Base-by-base conservation (phyloP, 2,888 invertebrate genomes). In the Agonopterix subpropinquella region DNA sequence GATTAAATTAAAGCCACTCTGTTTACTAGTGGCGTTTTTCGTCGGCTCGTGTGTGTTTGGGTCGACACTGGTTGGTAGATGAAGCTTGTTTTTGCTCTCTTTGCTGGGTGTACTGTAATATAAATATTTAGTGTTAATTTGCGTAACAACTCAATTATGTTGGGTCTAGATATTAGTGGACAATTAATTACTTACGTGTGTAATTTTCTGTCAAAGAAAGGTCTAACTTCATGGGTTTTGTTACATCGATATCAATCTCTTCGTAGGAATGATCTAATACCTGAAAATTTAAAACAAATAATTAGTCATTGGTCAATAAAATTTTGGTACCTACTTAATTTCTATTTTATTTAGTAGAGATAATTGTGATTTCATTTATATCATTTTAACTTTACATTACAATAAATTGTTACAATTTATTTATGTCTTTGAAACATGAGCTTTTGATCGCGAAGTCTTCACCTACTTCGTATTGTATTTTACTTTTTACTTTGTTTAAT, bases 221-320 rank as follows among this genome's bases (percentile, higher is more conserved):
- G 70, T 89, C 90, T 73, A 85, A 89, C 67, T 90, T 92, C 62
- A 90, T 81, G 44, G 85, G 90, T 64, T 89, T 91, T 65, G 80
- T 86, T 56, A 90, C 91, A 54, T 94, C 93, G 57, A 94, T 92
- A 55, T 94, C 94, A 47, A 93, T 90, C 61, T 93, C 92, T 71
- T 94, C 94, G 70, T 94, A 95, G 1, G 93, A 87, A 53, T 92
- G 92, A 61, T 93, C 93, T 44, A 92, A 87, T 4, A 94, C 91
- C 93, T 93, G 65, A 35, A 57, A 56, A 54, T 57, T 15, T 44
- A 45, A 43, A 28, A 28, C n/a, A 10, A 39, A 7, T 11, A 35
- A 35, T 44, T n/a, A 36, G 11, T 43, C 10, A 11, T 18, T 18
- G 18, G 18, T 18, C 18, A 18, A 18, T 4, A 18, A 18, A 18